These are phyloP conservation scores for zebrafish (Danio rerio) DNA, from an alignment of 2,113 vertebrate species.

Conservation along the genomic window GRCz12tu NC_133189.1:42441001-42441500, in stretches of 20 bases:
- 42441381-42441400: too few relatives aligned
- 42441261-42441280: not conserved
- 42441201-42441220: not conserved
- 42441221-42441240: not conserved
- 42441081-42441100: not conserved
- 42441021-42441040: slow-evolving; percentile 32
- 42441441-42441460: too few relatives aligned
- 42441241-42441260: not conserved
- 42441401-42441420: too few relatives aligned
- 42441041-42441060: slow-evolving; percentile 50
- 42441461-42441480: too few relatives aligned
- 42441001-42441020: slow-evolving; percentile 5
- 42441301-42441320: not conserved
- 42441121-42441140: slow-evolving; percentile 41
- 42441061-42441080: slow-evolving; percentile 42
- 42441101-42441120: slow-evolving; percentile 37
- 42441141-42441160: slow-evolving; percentile 59
- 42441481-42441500: too few relatives aligned
- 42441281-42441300: not conserved
- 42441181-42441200: not conserved
- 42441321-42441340: not conserved
- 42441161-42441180: not conserved
- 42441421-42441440: too few relatives aligned
- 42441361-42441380: too few relatives aligned
- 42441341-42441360: too few relatives aligned